Evolutionary conservation across 2,797 vertebrate genomes (phyloP).

Genomic region (Amblyraja radiata): DNA sequence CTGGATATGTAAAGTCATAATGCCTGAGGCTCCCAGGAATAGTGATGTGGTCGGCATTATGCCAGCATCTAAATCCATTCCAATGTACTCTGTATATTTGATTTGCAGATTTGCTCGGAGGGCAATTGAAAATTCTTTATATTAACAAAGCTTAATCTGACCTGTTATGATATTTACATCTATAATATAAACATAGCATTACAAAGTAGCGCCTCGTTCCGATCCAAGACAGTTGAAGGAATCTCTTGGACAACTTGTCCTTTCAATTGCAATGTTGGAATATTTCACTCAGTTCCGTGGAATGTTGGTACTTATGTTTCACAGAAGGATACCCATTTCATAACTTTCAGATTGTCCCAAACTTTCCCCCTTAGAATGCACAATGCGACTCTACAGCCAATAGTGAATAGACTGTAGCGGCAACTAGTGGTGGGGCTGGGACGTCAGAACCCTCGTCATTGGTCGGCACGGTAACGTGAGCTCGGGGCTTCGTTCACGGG

Average conservation of each 20-base stretch:
- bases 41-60: background rate
- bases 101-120: slow-evolving; percentile 21
- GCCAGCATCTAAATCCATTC: slow-evolving; percentile 10
- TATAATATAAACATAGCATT: background rate
- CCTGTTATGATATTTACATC: background rate
- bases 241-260: background rate
- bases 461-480: no score
- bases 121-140: background rate
- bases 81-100: slow-evolving; percentile 9
- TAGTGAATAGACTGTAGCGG: no score
- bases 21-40: background rate
- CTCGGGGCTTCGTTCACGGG: no score
- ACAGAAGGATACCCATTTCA: background rate
- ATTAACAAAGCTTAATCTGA: slow-evolving; percentile 27
- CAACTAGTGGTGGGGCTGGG: no score
- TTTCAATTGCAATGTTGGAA: background rate
- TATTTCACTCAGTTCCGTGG: background rate
- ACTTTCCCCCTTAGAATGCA: background rate
- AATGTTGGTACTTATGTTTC: background rate
- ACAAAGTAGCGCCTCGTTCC: background rate
- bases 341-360: background rate
- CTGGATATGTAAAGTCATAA: background rate
- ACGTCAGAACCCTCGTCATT: no score
- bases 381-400: background rate
- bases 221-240: background rate